phyloP scores from a whole-genome alignment of 2,888 invertebrate genomes.

The Rhagonycha fulva region DNA sequence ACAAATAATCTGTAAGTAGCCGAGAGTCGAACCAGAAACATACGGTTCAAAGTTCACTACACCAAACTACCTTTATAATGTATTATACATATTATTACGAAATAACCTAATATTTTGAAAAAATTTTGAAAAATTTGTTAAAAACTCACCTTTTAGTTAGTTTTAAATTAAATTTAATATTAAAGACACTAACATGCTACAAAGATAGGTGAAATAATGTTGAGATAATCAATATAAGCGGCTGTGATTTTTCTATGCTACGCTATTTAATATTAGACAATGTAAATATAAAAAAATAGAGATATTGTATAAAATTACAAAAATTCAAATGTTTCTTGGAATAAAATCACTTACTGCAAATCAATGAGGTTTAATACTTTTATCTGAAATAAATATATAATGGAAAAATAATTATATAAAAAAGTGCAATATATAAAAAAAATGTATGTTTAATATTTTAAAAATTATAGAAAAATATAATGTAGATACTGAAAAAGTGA shows the following conservation, averaged over 20 bases:
- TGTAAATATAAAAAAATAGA: background rate
- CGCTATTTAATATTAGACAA: background rate
- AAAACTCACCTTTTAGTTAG: background rate
- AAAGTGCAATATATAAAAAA: background rate
- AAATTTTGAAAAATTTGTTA: background rate
- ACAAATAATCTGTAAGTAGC: too few species aligned
- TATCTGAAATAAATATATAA: constrained; percentile 19
- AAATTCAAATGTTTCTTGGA: constrained; percentile 7
- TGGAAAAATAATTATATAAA: constrained; percentile 4
- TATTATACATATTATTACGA: too few species aligned
- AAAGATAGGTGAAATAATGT: background rate
- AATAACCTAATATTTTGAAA: too few species aligned
- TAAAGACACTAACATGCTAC: background rate
- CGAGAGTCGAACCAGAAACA: too few species aligned
- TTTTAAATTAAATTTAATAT: background rate
- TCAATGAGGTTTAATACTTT: constrained; percentile 11
- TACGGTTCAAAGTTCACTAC: too few species aligned
- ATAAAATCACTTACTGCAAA: constrained; percentile 17
- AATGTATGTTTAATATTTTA: background rate
- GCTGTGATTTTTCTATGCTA: background rate
- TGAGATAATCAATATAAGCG: background rate
- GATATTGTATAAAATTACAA: constrained; percentile 7
- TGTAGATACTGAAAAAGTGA: background rate
- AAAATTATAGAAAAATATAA: background rate
- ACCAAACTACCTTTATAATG: too few species aligned